Base-by-base conservation (phyloP, 2,797 vertebrate genomes). In the Pitangus sulphuratus region DNA sequence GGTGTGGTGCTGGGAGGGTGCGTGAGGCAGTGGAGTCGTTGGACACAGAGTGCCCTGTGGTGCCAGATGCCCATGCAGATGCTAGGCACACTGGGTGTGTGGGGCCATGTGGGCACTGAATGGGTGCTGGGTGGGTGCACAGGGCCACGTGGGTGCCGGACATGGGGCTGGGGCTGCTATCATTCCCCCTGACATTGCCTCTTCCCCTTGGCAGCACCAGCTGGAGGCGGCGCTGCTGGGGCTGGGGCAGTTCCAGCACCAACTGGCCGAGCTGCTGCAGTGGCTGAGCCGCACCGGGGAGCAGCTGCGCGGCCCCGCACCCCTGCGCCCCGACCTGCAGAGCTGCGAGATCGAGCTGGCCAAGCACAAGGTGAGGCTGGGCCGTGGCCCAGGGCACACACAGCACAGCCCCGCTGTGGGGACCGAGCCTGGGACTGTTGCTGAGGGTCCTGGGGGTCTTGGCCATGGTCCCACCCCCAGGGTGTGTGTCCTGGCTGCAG, bases 281-380 rank as follows among this genome's bases (percentile, higher is more conserved):
- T 99, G 99, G 99, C 97, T 99, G 54, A 97, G 97, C 18, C 90
- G 97, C 75, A 99, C 98, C 0, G 96, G 97, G 2, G 98, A 99
- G 93, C 98, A 98, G 86, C 98, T 99, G 62, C 98, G 97, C 84
- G 97, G 97, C 64, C 92, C 97, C 3, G 96, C 96, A 12, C 95
- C 96, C 50, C 96, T 98, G 95, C 98, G 98, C 93, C 98, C 98
- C 2, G 99, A 99, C 97, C 98, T 99, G 93, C 99, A 99, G 97
- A 97, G 98, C 95, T 99, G 99, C 65, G 99, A 99, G 97, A 99
- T 99, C 58, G 98, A 99, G 97, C 97, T 99, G 97, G 99, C 99
- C 82, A 99, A 99, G 95, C 99, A 99, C 97, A 99, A 98, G 98
- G 99, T 99, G 89, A 81, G 83, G n/a, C 26, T 53, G 9, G 4